Conservation (phyloP, 2,113 vertebrate species). For the Oceanodroma tethys region DNA sequence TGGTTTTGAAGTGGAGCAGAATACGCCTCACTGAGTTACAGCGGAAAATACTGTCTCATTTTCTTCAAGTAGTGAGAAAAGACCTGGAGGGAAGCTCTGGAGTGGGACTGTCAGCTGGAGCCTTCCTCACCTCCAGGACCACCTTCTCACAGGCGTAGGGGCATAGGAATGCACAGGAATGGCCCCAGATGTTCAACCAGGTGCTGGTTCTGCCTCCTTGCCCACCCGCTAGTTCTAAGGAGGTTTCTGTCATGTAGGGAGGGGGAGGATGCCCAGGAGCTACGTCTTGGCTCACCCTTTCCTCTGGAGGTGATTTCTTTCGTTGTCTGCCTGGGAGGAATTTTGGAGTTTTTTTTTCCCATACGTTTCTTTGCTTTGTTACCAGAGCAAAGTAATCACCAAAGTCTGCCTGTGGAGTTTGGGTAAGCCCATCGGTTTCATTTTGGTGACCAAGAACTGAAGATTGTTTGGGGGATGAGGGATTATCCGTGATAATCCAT, state of each 20-base stretch:
- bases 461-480: neutral
- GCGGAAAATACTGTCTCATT: neutral
- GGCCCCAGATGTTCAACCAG: neutral
- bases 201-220: neutral
- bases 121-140: neutral
- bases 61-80: neutral
- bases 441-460: neutral
- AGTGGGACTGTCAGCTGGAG: neutral
- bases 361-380: neutral
- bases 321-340: neutral
- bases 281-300: accelerated
- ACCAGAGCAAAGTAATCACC: neutral
- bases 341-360: neutral
- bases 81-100: neutral
- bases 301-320: neutral
- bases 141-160: accelerated
- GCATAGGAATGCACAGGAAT: accelerated
- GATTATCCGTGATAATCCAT: neutral
- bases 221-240: accelerated
- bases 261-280: neutral
- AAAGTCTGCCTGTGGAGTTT: neutral
- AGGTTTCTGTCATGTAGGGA: neutral
- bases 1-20: neutral
- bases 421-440: neutral
- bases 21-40: neutral